phyloP scores from a whole-genome alignment of 2,888 invertebrate genomes.

The Meliscaeva auricollis region DNA sequence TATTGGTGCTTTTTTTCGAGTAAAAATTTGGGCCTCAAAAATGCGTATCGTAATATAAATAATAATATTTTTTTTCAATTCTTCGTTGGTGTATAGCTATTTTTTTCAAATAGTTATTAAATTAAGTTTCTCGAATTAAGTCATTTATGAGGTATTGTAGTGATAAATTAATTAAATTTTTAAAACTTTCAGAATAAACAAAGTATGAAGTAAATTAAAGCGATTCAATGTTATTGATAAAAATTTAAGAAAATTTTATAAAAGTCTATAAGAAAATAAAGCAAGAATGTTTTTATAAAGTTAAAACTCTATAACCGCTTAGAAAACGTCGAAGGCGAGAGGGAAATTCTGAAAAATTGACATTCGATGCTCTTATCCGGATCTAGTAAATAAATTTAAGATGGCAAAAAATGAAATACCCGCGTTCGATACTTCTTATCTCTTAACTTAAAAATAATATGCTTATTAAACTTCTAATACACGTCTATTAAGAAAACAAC shows the following conservation, averaged over 20 bases:
- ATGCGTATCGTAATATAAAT: no score
- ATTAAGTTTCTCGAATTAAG: no score
- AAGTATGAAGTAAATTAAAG: no score
- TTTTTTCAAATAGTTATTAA: no score
- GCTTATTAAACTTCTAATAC: background rate
- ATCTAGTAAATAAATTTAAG: background rate
- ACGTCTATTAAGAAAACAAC: constrained; percentile 39
- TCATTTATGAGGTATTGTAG: no score
- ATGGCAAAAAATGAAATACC: background rate
- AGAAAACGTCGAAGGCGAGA: background rate
- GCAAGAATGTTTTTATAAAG: background rate
- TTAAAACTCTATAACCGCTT: background rate
- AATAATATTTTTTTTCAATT: no score
- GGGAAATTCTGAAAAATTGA: constrained; percentile 53
- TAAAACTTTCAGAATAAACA: no score
- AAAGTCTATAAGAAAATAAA: background rate
- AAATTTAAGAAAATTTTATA: background rate
- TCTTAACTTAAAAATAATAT: background rate
- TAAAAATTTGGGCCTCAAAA: no score
- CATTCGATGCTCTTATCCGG: constrained; percentile 54
- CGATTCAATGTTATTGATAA: no score
- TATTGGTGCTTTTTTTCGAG: no score
- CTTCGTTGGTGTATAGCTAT: no score
- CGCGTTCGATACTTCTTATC: background rate
- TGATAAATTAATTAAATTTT: no score